phyloP scores from a whole-genome alignment of 2,888 invertebrate species.

The Nephrotoma guestfalica region DNA sequence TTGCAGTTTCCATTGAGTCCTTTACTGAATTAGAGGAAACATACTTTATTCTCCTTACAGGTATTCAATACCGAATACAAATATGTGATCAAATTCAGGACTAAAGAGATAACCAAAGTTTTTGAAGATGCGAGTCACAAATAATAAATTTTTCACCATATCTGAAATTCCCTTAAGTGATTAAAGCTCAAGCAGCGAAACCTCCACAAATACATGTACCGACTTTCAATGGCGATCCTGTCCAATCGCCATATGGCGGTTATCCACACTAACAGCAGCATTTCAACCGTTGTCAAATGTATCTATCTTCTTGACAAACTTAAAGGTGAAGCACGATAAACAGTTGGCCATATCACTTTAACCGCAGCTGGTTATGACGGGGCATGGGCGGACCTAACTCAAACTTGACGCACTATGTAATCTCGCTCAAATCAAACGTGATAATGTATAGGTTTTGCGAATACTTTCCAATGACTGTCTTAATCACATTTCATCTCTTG shows the following conservation, averaged over 20 bases:
- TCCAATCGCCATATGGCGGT: no score
- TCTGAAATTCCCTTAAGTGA: background rate
- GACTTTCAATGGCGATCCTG: no score
- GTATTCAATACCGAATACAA: background rate
- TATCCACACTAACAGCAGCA: no score
- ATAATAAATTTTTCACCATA: background rate
- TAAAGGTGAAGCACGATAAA: no score
- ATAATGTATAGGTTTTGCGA: background rate
- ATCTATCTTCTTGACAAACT: no score
- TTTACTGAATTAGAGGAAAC: background rate
- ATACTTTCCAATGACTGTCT: background rate
- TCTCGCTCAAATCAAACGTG: background rate
- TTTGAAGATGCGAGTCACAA: background rate
- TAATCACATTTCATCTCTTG: background rate
- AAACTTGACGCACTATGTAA: background rate
- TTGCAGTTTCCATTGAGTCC: background rate
- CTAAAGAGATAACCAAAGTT: background rate
- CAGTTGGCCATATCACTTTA: background rate
- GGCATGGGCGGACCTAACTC: background rate
- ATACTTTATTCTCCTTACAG: background rate
- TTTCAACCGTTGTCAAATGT: no score
- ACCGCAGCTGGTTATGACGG: background rate
- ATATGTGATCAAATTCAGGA: background rate
- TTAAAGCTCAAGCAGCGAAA: no score
- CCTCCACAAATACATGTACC: no score